Base-by-base conservation (phyloP, 2,113 vertebrate genomes). In the Megaleporinus macrocephalus region DNA sequence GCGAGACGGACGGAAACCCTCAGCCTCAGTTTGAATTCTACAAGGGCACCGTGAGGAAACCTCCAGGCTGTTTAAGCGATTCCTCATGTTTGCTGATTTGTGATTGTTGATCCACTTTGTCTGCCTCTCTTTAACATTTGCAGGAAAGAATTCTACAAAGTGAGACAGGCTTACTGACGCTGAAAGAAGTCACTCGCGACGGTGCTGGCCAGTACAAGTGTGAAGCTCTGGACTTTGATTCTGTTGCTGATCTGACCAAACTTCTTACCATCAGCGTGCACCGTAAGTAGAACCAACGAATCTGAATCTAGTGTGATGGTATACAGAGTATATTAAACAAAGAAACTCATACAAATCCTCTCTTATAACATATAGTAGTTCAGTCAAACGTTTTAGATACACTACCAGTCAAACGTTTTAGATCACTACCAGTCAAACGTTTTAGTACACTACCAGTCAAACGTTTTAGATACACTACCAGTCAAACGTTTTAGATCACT, bases 1-100 rank as follows among this genome's bases (percentile, higher is more conserved):
- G 96, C 72, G 83, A 83, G 74, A 95, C 94, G 0, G 96, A 97
- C 0, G 96, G 96, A 22, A 95, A 93, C 87, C 95, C 96, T 0
- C 93, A 89, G 69, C 94, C 94, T 0, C 90, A 93, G 30, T 95
- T 96, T 65, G 91, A 92, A 0, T 94, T 96, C 70, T 66, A 7
- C 1, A 88, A 93, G 78, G 41, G 41, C 41, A 66, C 91, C 65
- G 95, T 96, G 86, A 66, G 76, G 51, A 53, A 26, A n/a, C 29
- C 6, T 26, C 15, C 44, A 14, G 5, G 26, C 36, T 12, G 20
- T 3, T 27, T 69, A 1, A 7, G 55, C 12, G 0, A 2, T 44
- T 26, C 12, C 65, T 69, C 30, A 4, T 22, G 16, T 10, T n/a
- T 69, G 18, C n/a, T n/a, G n/a, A n/a, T n/a, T n/a, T n/a, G n/a